Evolutionary conservation across 2,797 vertebrate genomes (phyloP), one percentile per base, ranked within the genome.

Genomic region (Chaunax sp.): DNA sequence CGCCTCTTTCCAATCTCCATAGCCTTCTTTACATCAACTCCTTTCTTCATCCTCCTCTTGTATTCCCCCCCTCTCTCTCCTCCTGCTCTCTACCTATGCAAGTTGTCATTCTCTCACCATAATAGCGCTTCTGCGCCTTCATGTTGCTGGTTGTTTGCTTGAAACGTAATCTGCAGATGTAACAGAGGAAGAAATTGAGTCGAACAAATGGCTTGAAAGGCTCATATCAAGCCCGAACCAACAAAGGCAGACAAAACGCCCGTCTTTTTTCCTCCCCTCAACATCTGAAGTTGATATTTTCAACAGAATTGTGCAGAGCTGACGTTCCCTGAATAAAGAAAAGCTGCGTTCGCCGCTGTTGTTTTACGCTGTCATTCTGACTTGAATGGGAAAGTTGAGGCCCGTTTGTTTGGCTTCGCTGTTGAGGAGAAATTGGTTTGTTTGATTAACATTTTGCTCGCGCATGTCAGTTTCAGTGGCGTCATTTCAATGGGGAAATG

Each of bases 151-250:
- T 86, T 91, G 89, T 91, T 90, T 91, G 90, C 88, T 89, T 90
- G 89, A 93, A 93, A 92, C 83, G 86, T 92, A 91, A 87, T 91
- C 90, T 86, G 88, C 86, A 82, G 86, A 90, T 89, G 89, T 89
- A 88, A 93, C 86, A 83, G 85, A 83, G 86, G 83, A 87, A 90
- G 91, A 92, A 92, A 92, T 92, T 89, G 92, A 94, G 89, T 93
- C 88, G 82, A 92, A 93, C 90, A 94, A 93, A 93, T 90, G 91
- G 82, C 81, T 90, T 90, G 90, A 91, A 92, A 92, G 89, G 83
- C 88, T 85, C 82, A 90, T 91, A 91, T 93, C 92, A 92, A 92
- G 90, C 90, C 77, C 75, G 19, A 83, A 58, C 86, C 87, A 72
- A 90, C 90, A 91, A 92, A 90, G 88, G 89, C 90, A 90, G 90